Base-by-base conservation (phyloP, 2,888 invertebrate genomes). In the Altica lythri region DNA sequence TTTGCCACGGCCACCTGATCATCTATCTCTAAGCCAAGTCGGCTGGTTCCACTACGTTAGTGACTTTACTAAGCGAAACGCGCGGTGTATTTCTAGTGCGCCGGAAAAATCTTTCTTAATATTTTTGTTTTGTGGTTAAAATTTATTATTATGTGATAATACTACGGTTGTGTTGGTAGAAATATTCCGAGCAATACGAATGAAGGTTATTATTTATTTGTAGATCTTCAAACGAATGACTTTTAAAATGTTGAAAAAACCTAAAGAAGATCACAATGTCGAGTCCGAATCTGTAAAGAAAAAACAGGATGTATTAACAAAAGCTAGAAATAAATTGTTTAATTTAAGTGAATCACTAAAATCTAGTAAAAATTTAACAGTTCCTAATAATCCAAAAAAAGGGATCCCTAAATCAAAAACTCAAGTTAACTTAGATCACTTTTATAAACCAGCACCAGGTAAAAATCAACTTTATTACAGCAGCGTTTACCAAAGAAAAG, bases 401-500 rank as follows among this genome's bases (percentile, higher is more conserved):
- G 67, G 72, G 0, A 65, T 72, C 42, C 68, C 73, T 0, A 77
- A 75, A 61, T 72, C 74, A 2, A 70, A 72, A 60, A 72, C 75
- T 2, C 75, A 76, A 59, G 67, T 72, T 1, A 82, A 81, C 50
- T 73, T 80, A 44, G 81, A 81, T 29, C 74, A 77, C 53, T 72
- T 77, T 47, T 59, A 75, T 17, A 82, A 81, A 68, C 81, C 80
- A 51, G 60, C 56, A 19, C 66, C 72, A 5, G 78, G 71, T 1
- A 78, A 69, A 50, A 68, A 70, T 52, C 66, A 69, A 27, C 59
- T 68, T 3, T 68, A 66, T 27, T 57, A 66, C 8, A 72, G 71
- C 46, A 56, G 59, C 6, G 52, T 55, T n/a, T 51, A 46, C 1
- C 56, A 58, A 8, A 2, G 30, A 0, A 47, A 55, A 29, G 43